Conservation (phyloP, 2,797 vertebrate species). For the Coregonus ussuriensis region DNA sequence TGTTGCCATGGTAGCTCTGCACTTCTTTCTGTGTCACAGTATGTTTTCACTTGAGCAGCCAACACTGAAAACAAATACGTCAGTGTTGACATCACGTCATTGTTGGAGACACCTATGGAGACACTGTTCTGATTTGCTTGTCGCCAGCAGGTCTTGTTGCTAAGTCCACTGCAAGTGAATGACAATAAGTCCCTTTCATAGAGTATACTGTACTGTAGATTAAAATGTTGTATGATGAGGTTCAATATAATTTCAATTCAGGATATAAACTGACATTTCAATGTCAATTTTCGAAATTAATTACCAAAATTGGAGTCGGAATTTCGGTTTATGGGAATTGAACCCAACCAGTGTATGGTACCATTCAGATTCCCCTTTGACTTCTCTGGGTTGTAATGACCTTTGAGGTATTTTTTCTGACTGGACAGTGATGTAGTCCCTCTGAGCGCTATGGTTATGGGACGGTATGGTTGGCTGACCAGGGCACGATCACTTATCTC, state of each 20-base stretch:
- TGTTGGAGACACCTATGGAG: neutral
- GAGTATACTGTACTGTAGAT: neutral
- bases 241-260: too few species aligned
- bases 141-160: neutral
- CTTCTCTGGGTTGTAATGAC: conserved; percentile 22
- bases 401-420: conserved; percentile 11
- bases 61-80: neutral
- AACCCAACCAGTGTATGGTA: neutral
- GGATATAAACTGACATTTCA: too few species aligned
- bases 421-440: conserved; percentile 56
- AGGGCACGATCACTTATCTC: conserved; percentile 54
- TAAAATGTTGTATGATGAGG: neutral
- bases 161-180: too few species aligned
- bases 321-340: too few species aligned
- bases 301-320: too few species aligned
- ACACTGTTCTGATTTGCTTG: neutral
- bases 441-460: conserved; percentile 37
- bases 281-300: too few species aligned
- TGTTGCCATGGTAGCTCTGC: conserved; percentile 29
- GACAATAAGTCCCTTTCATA: neutral
- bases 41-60: conserved; percentile 1
- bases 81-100: neutral
- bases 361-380: conserved; percentile 36
- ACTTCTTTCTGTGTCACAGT: conserved; percentile 14
- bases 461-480: conserved; percentile 38